phyloP scores from a whole-genome alignment of 92 coral and sea anemone species.

The Micromussa lordhowensis region DNA sequence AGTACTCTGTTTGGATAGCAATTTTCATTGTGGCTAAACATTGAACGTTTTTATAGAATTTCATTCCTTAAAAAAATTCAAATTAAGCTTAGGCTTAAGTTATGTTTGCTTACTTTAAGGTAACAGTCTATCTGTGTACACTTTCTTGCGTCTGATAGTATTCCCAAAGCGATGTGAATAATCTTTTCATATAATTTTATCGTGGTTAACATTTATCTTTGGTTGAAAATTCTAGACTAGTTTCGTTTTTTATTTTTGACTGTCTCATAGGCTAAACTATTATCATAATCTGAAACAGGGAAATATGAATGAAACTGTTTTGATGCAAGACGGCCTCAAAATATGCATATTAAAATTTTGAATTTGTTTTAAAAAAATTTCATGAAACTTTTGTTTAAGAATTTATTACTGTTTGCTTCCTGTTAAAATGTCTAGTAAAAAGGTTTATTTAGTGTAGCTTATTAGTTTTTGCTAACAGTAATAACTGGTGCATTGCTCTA shows the following conservation, averaged over 20 bases:
- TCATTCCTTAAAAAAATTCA: too few relatives aligned
- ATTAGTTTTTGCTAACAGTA: too few relatives aligned
- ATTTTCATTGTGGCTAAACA: not conserved
- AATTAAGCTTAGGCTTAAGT: too few relatives aligned
- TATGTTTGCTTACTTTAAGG: not conserved
- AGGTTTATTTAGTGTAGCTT: too few relatives aligned
- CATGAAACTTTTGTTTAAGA: not conserved
- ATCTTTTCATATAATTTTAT: not conserved
- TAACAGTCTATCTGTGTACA: not conserved
- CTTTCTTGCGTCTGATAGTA: not conserved
- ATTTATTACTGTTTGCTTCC: not conserved
- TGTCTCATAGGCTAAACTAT: too few relatives aligned
- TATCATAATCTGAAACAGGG: too few relatives aligned
- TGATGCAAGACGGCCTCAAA: too few relatives aligned
- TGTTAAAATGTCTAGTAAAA: not conserved
- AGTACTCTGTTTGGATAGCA: too few relatives aligned
- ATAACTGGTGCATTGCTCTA: not conserved
- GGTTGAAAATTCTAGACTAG: too few relatives aligned
- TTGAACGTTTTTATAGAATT: not conserved
- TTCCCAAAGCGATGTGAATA: not conserved
- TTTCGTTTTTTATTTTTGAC: too few relatives aligned
- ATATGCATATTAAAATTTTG: not conserved
- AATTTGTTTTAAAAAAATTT: not conserved
- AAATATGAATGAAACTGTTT: too few relatives aligned
- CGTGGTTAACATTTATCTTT: not conserved